Conservation (phyloP, 2,113 vertebrate genomes). For the Cebus imitator region DNA sequence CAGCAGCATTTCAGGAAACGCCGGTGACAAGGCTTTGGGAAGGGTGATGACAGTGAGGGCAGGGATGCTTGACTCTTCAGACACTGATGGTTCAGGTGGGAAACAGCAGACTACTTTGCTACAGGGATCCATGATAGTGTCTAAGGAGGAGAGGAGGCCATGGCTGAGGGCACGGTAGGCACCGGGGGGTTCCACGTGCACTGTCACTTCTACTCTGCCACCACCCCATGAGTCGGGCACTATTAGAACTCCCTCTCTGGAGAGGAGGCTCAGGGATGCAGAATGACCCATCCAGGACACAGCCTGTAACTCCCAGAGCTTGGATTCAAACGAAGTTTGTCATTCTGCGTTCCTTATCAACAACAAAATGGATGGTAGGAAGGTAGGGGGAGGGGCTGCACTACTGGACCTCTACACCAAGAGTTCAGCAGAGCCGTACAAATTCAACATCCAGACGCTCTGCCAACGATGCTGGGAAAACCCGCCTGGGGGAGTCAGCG, state of each 20-base stretch:
- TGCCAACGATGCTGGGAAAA: too few relatives aligned
- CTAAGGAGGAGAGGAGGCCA: neutral
- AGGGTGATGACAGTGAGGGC: neutral
- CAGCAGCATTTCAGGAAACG: neutral
- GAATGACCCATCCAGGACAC: neutral
- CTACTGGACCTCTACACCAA: accelerated
- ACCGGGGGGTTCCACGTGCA: accelerated
- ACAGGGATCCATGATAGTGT: neutral
- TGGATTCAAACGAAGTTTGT: accelerated
- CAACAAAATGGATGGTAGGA: accelerated
- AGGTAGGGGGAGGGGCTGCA: accelerated
- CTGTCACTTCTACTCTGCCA: accelerated
- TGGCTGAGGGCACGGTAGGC: accelerated
- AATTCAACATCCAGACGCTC: neutral
- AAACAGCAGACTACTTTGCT: neutral
- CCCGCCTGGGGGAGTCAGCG: accelerated
- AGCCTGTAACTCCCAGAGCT: neutral
- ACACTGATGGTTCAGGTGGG: neutral
- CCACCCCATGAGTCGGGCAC: accelerated
- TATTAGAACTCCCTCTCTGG: neutral
- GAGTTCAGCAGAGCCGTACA: accelerated
- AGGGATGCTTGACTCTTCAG: neutral
- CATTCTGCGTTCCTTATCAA: neutral
- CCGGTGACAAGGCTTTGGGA: neutral
- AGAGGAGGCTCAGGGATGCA: neutral